Conservation (phyloP, 2,797 vertebrate species). For the Ctenochaetus hawaiiensis region DNA sequence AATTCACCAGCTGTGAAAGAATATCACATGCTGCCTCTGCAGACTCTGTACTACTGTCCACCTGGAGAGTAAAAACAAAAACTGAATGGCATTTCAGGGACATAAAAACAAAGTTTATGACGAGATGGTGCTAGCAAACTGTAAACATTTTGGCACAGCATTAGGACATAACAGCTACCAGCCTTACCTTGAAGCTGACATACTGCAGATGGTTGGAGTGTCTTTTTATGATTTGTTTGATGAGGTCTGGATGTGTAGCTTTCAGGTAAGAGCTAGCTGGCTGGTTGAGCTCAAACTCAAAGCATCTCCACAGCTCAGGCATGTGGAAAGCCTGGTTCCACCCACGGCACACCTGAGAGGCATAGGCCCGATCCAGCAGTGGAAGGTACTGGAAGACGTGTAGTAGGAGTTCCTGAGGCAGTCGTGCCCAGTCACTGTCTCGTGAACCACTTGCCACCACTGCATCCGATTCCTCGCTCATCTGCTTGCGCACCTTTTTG, state of each 20-base stretch:
- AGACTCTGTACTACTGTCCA: constrained; percentile 98
- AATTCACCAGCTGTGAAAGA: constrained; percentile 97
- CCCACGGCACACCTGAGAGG: constrained; percentile 93
- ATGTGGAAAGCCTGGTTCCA: constrained; percentile 99
- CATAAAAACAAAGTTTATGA: not conserved
- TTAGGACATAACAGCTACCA: too few relatives aligned
- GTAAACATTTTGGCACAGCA: not conserved
- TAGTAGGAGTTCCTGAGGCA: constrained; percentile 95
- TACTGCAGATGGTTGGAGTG: constrained; percentile 98
- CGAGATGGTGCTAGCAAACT: not conserved
- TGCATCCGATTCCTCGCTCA: constrained; percentile 43
- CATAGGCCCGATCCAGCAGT: constrained; percentile 94
- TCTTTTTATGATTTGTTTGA: constrained; percentile 98
- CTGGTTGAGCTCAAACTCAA: constrained; percentile 98
- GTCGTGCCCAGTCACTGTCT: constrained; percentile 87
- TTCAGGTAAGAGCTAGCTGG: constrained; percentile 96
- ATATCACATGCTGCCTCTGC: constrained; percentile 98
- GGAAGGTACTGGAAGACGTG: constrained; percentile 96
- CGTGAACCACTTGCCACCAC: not conserved
- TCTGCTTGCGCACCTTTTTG: constrained; percentile 86
- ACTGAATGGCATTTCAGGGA: not conserved
- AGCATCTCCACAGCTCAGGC: constrained; percentile 98
- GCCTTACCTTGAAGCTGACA: constrained; percentile 97
- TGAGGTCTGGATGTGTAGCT: constrained; percentile 96
- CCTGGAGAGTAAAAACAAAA: constrained; percentile 82